Conservation (phyloP, 1,140 invertebrate genomes). For the Acromyrmex heyeri region DNA sequence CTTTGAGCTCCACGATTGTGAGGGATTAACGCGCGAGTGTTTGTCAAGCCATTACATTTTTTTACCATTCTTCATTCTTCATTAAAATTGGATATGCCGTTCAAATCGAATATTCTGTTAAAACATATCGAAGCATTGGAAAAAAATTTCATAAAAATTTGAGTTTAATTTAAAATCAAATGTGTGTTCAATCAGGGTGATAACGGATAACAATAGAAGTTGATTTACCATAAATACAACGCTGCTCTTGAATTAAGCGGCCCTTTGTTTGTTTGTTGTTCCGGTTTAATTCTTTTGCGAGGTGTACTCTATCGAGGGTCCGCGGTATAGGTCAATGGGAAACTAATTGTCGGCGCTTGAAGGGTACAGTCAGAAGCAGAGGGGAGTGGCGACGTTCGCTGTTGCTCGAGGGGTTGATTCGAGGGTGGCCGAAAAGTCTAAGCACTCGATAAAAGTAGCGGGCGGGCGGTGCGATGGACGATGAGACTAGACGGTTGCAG, state of each 20-base stretch:
- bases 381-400: conserved; percentile 59
- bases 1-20: neutral
- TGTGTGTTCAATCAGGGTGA: neutral
- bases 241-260: conserved; percentile 63
- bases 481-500: conserved; percentile 68
- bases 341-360: conserved; percentile 82
- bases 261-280: conserved; percentile 76
- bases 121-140: neutral
- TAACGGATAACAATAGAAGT: neutral
- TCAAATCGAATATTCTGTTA: neutral
- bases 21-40: conserved; percentile 6
- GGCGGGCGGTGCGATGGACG: conserved; percentile 69
- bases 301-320: conserved; percentile 60
- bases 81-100: neutral
- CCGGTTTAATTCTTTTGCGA: conserved; percentile 74
- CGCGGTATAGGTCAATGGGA: conserved; percentile 81
- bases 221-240: conserved; percentile 15
- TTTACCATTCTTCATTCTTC: neutral
- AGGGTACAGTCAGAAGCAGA: conserved; percentile 67
- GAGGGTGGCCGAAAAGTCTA: conserved; percentile 82
- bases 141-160: neutral
- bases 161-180: neutral
- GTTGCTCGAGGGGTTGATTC: conserved; percentile 73
- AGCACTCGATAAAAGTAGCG: conserved; percentile 79
- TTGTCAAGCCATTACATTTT: conserved; percentile 23